Percentiles rank a stretch among this genome's conserved stretches.
Evolutionary conservation across 2,888 invertebrate species (phyloP).

Genomic region (Candidula unifasciata): DNA sequence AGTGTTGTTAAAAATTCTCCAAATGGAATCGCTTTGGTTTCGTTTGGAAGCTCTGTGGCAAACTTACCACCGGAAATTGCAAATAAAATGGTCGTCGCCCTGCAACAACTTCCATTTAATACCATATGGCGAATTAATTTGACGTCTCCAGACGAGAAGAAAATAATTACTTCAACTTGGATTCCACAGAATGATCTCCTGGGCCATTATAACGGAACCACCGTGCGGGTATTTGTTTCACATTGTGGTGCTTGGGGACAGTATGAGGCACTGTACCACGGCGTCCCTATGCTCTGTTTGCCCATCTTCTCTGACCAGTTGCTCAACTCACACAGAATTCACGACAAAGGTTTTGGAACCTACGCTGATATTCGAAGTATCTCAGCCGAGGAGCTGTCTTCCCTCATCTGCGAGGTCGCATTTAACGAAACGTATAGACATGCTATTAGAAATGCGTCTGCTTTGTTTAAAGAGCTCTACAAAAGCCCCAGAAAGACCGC

Average conservation of each 20-base stretch:
- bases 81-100: conserved; percentile 51
- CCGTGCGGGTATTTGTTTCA: conserved; percentile 61
- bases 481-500: conserved; percentile 57
- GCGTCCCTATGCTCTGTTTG: conserved; percentile 61
- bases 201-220: conserved; percentile 57
- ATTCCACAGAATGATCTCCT: conserved; percentile 63
- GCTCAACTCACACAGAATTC: conserved; percentile 54
- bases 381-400: conserved; percentile 19
- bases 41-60: conserved; percentile 56
- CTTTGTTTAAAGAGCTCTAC: conserved; percentile 53
- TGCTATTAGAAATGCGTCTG: conserved; percentile 55
- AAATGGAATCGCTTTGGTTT: conserved; percentile 58
- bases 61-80: conserved; percentile 50
- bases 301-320: conserved; percentile 58
- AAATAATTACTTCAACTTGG: conserved; percentile 55
- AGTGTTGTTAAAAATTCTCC: conserved; percentile 53
- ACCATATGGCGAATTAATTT: conserved; percentile 45
- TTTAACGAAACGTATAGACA: conserved; percentile 46
- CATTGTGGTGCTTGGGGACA: conserved; percentile 66
- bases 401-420: conserved; percentile 36
- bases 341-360: conserved; percentile 32
- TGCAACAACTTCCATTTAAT: conserved; percentile 43
- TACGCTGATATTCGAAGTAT: conserved; percentile 22
- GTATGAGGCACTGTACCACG: conserved; percentile 63
- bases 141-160: conserved; percentile 30